Percentiles rank a stretch among this genome's conserved stretches.
Conservation (phyloP, 2,797 vertebrate species). For the Lycodopsis pacificus region DNA sequence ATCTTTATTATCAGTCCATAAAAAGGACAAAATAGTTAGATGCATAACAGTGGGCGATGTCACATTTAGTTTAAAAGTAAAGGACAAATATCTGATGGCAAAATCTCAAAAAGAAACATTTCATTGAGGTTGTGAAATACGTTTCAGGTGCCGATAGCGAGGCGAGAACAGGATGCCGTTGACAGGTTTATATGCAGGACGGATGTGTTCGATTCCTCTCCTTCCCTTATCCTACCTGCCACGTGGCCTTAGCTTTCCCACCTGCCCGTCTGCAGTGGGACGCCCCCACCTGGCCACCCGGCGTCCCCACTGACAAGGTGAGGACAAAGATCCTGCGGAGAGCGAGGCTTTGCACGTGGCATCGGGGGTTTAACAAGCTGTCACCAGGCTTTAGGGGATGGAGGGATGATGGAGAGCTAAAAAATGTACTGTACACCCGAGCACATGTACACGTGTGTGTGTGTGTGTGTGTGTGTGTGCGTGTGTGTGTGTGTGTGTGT, state of each 20-base stretch:
- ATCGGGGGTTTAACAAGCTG: slow-evolving; percentile 75
- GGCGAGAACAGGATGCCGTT: slow-evolving; percentile 38
- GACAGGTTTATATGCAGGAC: slow-evolving; percentile 67
- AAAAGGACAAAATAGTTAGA: background rate
- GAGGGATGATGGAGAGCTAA: slow-evolving; percentile 47
- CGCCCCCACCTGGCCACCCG: slow-evolving; percentile 50
- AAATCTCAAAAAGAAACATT: background rate
- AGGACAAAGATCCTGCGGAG: slow-evolving; percentile 66
- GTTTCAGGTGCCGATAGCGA: slow-evolving; percentile 34
- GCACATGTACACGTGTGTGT: slow-evolving; percentile 10
- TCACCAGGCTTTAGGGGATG: slow-evolving; percentile 62
- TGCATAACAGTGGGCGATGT: background rate
- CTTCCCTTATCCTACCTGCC: slow-evolving; percentile 43
- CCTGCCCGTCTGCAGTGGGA: slow-evolving; percentile 43
- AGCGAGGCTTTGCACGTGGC: slow-evolving; percentile 59
- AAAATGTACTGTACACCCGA: slow-evolving; percentile 11
- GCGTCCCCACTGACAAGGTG: slow-evolving; percentile 57
- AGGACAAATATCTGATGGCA: slow-evolving; percentile 7
- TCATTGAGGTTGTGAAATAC: slow-evolving; percentile 30
- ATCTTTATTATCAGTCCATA: background rate
- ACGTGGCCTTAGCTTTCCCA: slow-evolving; percentile 40
- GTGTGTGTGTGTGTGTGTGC: slow-evolving; percentile 11
- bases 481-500: background rate
- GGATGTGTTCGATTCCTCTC: slow-evolving; percentile 37
- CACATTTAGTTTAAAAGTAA: background rate